Conservation (phyloP, 2,797 vertebrate genomes). For the Mionectes olivaceus region DNA sequence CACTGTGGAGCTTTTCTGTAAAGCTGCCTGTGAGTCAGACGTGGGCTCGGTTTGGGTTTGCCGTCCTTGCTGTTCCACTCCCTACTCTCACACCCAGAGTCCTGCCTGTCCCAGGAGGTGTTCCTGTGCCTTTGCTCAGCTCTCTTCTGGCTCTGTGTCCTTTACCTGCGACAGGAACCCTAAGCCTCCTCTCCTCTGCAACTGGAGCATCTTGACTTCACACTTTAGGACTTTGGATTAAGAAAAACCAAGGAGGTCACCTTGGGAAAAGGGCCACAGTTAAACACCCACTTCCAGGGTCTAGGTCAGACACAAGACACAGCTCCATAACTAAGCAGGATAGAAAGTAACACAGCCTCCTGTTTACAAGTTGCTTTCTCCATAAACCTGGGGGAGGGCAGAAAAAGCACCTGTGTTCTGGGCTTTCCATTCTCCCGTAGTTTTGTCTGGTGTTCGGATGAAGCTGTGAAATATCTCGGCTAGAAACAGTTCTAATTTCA, state of each 20-base stretch:
- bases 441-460: background rate
- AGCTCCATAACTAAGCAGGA: rapidly evolving
- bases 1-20: background rate
- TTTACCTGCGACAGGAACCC: background rate
- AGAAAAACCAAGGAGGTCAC: background rate
- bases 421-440: background rate
- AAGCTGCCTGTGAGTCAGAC: background rate
- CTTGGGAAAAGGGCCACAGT: background rate
- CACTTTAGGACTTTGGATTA: background rate
- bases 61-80: background rate
- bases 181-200: background rate
- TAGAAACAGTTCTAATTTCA: background rate
- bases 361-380: background rate
- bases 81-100: background rate
- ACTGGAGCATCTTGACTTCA: background rate
- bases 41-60: background rate
- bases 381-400: background rate
- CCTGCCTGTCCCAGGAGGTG: background rate
- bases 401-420: background rate
- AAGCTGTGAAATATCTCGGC: background rate
- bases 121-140: background rate
- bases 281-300: background rate
- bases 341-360: background rate
- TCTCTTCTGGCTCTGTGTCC: background rate
- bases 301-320: background rate